A percentile compares a stretch with the other conserved stretches of the same genome.
phyloP scores from a whole-genome alignment of 2,797 vertebrate species.

The Tragelaphus eurycerus region DNA sequence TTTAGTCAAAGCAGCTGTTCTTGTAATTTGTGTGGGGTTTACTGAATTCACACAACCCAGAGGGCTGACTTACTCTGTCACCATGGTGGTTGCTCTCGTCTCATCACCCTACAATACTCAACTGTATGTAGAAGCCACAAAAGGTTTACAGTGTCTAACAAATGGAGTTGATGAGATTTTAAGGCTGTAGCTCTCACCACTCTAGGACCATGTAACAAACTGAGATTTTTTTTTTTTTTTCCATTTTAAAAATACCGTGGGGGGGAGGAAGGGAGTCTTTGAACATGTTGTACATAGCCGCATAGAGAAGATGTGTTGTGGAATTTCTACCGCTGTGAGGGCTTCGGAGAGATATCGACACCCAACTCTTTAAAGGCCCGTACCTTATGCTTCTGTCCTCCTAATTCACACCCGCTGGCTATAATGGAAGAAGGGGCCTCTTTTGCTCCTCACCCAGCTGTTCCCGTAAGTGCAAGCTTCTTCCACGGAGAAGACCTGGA shows the following conservation, averaged over 20 bases:
- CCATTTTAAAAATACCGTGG: constrained; percentile 41
- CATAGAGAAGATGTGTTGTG: fast-evolving
- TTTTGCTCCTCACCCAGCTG: background rate
- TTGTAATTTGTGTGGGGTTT: background rate
- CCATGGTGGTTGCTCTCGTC: background rate
- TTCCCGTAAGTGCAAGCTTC: fast-evolving
- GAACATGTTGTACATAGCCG: background rate
- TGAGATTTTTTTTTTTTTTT: constrained; percentile 48
- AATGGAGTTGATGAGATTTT: constrained; percentile 45
- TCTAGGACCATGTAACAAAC: background rate
- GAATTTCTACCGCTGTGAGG: constrained; percentile 3
- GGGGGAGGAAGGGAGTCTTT: background rate
- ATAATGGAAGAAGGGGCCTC: background rate
- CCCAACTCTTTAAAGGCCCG: background rate
- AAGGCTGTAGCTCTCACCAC: background rate
- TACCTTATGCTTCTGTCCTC: background rate
- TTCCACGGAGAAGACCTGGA: background rate
- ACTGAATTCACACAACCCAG: background rate
- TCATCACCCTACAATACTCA: constrained; percentile 11
- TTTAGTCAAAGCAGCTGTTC: background rate
- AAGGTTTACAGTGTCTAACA: background rate
- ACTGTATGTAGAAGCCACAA: constrained; percentile 26
- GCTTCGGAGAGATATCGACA: background rate
- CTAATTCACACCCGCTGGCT: background rate
- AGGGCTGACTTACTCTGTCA: background rate